Evolutionary conservation across 2,888 invertebrate genomes (phyloP).

Genomic region (Bombylius major): DNA sequence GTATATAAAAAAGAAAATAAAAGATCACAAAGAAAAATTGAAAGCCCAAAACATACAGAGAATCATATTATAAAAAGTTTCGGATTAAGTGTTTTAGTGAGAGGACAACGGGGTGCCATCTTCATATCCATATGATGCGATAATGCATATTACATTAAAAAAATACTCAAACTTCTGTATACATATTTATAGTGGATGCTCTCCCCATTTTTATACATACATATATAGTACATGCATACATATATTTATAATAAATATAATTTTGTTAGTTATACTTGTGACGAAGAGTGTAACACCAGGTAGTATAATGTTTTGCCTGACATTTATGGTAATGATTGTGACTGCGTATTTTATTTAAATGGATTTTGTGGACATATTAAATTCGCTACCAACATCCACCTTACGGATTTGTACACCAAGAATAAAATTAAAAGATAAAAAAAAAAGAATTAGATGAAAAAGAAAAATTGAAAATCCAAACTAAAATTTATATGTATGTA

Average conservation of each 20-base stretch:
- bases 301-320: conserved; percentile 12
- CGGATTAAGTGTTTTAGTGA: not conserved
- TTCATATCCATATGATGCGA: not conserved
- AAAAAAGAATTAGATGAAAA: not conserved
- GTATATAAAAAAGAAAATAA: too few relatives aligned
- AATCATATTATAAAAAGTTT: too few relatives aligned
- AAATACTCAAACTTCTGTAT: too few relatives aligned
- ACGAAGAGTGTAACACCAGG: conserved; percentile 13
- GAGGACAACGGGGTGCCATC: not conserved
- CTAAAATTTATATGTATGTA: not conserved
- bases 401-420: not conserved
- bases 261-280: not conserved
- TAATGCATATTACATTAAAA: too few relatives aligned
- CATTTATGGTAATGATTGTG: conserved; percentile 16
- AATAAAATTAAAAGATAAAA: not conserved
- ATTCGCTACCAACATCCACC: not conserved
- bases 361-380: not conserved
- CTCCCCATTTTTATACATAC: too few relatives aligned
- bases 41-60: too few relatives aligned
- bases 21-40: too few relatives aligned
- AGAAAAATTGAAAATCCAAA: not conserved
- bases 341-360: conserved; percentile 16
- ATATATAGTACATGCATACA: too few relatives aligned
- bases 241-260: too few relatives aligned
- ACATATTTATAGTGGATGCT: too few relatives aligned